A percentile compares a stretch with the other conserved stretches of the same genome.
Conservation (phyloP, 2,797 vertebrate genomes). For the Basileuterus tristriatus region DNA sequence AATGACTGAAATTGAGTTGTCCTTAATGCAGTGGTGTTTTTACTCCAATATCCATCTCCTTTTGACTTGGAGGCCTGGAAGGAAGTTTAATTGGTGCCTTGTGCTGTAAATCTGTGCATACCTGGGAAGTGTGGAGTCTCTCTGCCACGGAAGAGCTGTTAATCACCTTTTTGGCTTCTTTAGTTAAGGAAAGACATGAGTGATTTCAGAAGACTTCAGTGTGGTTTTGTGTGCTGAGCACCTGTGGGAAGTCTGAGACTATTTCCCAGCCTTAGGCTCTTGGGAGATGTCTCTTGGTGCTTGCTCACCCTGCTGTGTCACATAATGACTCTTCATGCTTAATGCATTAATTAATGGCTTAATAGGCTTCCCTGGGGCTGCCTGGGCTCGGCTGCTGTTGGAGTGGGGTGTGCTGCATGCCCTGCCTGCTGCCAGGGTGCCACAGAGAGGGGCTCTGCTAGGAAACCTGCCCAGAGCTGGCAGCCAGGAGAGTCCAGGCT, state of each 20-base stretch:
- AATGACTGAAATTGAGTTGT: neutral
- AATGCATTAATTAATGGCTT: no score
- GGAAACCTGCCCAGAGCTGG: neutral
- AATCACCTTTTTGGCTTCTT: neutral
- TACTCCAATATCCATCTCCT: neutral
- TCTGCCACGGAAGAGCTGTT: neutral
- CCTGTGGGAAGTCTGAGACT: neutral
- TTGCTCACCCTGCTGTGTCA: neutral
- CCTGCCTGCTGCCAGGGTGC: neutral
- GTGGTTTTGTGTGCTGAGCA: neutral
- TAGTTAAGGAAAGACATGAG: neutral
- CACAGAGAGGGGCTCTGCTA: neutral
- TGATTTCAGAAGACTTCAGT: neutral
- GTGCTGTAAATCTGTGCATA: accelerated
- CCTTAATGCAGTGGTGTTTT: neutral
- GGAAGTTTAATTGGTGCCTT: neutral
- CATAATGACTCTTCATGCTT: neutral
- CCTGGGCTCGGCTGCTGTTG: neutral
- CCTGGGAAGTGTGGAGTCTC: neutral
- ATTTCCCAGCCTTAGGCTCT: neutral
- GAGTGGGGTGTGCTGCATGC: neutral
- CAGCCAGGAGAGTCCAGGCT: neutral
- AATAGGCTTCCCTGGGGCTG: accelerated
- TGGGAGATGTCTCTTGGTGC: neutral
- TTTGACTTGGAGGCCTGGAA: neutral